A percentile compares a stretch with the other conserved stretches of the same genome.
Conservation (phyloP, 2,797 vertebrate genomes). For the Mormyrus hasselquistii region DNA sequence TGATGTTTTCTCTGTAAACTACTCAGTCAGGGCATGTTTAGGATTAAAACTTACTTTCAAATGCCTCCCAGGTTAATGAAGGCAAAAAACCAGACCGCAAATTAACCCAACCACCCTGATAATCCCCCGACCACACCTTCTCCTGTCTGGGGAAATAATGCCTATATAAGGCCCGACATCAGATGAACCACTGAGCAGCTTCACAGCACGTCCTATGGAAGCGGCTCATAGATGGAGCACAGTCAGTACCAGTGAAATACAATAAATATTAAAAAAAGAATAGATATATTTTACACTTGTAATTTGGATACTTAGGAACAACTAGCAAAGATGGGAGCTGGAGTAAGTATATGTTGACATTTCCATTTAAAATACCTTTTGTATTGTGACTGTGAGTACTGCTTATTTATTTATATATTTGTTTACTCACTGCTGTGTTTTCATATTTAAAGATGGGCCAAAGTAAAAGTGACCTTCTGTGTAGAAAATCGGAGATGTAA, state of each 20-base stretch:
- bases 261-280: neutral
- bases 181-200: neutral
- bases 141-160: neutral
- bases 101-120: neutral
- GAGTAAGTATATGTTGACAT: constrained; percentile 12
- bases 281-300: neutral
- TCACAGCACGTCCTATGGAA: neutral
- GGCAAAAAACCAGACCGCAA: neutral
- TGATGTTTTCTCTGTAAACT: constrained; percentile 18
- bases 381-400: neutral
- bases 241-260: neutral
- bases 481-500: neutral
- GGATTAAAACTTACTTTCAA: constrained; percentile 15
- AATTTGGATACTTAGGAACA: neutral
- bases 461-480: neutral
- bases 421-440: neutral
- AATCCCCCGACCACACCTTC: constrained; percentile 9
- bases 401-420: neutral
- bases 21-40: constrained; percentile 9
- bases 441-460: neutral
- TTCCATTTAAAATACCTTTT: neutral
- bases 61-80: constrained; percentile 13
- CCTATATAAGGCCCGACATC: neutral
- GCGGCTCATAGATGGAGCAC: neutral
- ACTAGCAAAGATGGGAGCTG: constrained; percentile 12